phyloP scores from a whole-genome alignment of 1,140 invertebrate genomes.

The Platyura marginata region DNA sequence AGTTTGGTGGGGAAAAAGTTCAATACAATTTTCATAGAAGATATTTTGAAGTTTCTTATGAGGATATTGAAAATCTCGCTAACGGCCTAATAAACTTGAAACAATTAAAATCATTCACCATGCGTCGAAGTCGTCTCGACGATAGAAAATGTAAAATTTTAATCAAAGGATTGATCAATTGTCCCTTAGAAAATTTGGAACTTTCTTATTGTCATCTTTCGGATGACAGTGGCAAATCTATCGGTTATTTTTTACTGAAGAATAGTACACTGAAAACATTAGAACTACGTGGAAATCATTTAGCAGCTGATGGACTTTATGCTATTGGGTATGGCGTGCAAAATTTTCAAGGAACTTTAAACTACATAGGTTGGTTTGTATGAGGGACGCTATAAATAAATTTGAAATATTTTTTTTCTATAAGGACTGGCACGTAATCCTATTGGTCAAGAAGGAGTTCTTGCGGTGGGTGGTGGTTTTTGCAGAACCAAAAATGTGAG shows the following conservation, averaged over 20 bases:
- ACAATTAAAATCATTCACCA: not conserved
- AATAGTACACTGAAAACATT: not conserved
- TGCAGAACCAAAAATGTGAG: not conserved
- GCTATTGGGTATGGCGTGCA: not conserved
- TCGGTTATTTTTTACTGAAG: not conserved
- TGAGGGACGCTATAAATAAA: not conserved
- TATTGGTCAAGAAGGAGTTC: not conserved
- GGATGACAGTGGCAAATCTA: not conserved
- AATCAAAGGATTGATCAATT: not conserved
- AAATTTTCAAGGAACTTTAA: not conserved
- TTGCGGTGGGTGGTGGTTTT: not conserved
- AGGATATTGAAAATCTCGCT: not conserved
- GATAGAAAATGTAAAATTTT: not conserved
- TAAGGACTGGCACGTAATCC: not conserved
- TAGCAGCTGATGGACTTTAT: not conserved
- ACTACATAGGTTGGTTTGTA: not conserved
- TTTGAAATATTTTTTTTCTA: not conserved
- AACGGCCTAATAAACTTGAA: not conserved
- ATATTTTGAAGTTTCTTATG: not conserved
- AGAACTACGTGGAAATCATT: not conserved
- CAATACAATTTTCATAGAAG: not conserved
- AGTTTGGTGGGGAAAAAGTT: not conserved
- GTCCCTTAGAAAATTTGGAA: not conserved
- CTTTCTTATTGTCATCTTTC: not conserved
- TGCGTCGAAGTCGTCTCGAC: not conserved